Base-by-base conservation (phyloP, 2,113 vertebrate species). In the Melanerpes formicivorus region DNA sequence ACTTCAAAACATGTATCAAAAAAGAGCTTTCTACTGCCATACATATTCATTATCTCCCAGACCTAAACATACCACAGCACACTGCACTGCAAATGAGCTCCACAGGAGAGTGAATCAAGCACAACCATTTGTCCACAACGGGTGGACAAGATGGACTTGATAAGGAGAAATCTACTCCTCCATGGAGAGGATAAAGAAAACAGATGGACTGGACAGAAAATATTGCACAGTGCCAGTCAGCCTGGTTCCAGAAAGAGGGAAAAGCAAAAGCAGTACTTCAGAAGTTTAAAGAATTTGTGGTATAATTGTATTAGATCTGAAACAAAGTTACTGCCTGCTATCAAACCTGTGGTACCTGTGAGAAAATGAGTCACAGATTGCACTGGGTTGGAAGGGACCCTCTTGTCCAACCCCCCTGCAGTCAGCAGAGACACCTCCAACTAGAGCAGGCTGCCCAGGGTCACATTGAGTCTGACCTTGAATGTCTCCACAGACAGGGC, bases 1-100 rank as follows among this genome's bases (percentile, higher is more conserved):
- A 87, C 84, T 96, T 84, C 92, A 92, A 66, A 94, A 66, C 30
- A 84, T 32, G 62, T 37, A 37, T 78, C 70, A 78, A 54, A 93
- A 80, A 87, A 52, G 55, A 88, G 40, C 78, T 79, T 76, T 65
- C 27, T 10, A 29, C 7, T 26, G 19, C n/a, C 64, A 95, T 88
- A 71, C 62, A 75, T 91, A 90, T 90, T 87, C 75, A 84, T 87
- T 69, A 52, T 32, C 80, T 73, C 44, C 18, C 59, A 76, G 80
- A 44, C n/a, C 18, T 0, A 12, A 37, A 59, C 0, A 19, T 40
- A n/a, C 76, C 52, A 46, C 60, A 52, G 76, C 60, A 58, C 7
- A 37, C 7, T 4, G 46, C 54, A 21, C 0, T 54, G 72, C 56
- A 82, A 42, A 26, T 3, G 40, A 37, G 72, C 69, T 80, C 4